Evolutionary conservation across 2,888 invertebrate species (phyloP).

Genomic region (Parascotia fuliginaria): DNA sequence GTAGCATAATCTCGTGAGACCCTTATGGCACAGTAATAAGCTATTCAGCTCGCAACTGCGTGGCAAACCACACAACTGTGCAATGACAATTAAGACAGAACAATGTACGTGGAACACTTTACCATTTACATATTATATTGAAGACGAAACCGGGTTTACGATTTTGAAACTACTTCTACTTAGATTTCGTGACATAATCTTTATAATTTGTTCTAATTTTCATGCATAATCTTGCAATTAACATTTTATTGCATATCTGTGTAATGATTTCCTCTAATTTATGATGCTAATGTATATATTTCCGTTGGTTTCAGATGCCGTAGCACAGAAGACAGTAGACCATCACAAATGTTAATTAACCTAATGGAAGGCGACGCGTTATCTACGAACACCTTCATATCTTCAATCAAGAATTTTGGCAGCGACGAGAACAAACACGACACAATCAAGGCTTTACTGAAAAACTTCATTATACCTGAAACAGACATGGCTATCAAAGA

Average conservation of each 20-base stretch:
- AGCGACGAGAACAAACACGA: conserved; percentile 69
- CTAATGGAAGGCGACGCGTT: conserved; percentile 78
- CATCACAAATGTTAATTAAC: conserved; percentile 73
- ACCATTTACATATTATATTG: conserved; percentile 38
- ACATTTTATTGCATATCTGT: conserved; percentile 6
- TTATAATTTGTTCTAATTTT: conserved; percentile 25
- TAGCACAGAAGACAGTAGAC: conserved; percentile 68
- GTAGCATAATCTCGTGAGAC: conserved; percentile 52
- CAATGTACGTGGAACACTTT: conserved; percentile 48
- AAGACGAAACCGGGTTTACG: conserved; percentile 35
- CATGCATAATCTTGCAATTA: conserved; percentile 6
- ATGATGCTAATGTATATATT: conserved; percentile 9
- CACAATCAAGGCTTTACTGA: conserved; percentile 71
- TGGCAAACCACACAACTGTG: conserved; percentile 43
- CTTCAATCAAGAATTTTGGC: conserved; percentile 70
- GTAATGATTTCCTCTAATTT: conserved; percentile 22
- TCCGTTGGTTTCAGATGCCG: conserved; percentile 78
- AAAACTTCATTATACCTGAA: conserved; percentile 75
- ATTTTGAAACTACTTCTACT: conserved; percentile 27
- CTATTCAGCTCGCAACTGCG: conserved; percentile 24
- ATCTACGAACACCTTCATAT: conserved; percentile 67
- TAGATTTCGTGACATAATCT: conserved; percentile 43
- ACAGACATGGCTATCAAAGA: conserved; percentile 79
- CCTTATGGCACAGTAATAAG: conserved; percentile 37
- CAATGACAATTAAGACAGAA: conserved; percentile 40